phyloP scores from a whole-genome alignment of 2,113 vertebrate genomes.

The Stomatorhinus ivindoensis region DNA sequence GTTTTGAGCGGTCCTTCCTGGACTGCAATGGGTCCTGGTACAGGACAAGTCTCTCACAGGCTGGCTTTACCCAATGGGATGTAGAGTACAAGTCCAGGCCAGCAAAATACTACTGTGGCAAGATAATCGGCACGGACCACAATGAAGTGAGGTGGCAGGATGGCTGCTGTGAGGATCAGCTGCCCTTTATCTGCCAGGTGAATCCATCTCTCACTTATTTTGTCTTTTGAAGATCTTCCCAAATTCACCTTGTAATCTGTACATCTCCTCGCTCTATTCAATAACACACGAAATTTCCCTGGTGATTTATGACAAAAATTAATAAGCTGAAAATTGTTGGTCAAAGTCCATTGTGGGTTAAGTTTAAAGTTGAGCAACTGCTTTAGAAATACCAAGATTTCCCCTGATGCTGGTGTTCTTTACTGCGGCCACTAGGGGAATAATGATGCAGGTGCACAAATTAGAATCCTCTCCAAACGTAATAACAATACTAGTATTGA shows the following conservation, averaged over 20 bases:
- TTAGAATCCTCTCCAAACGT: background rate
- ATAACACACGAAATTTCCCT: background rate
- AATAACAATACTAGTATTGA: background rate
- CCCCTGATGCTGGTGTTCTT: background rate
- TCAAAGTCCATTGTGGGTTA: background rate
- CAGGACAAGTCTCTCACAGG: background rate
- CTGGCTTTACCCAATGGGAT: background rate
- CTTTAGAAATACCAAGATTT: background rate
- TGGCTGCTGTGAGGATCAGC: background rate
- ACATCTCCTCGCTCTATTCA: background rate
- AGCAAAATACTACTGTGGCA: conserved; percentile 7
- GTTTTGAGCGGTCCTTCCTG: background rate
- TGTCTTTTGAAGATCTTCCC: background rate
- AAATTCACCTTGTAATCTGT: background rate
- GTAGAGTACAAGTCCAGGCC: background rate
- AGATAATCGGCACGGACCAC: background rate
- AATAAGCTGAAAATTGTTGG: background rate
- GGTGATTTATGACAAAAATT: background rate
- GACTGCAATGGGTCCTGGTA: background rate
- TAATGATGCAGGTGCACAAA: background rate
- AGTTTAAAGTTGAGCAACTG: background rate
- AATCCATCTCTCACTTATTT: background rate
- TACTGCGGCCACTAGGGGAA: background rate
- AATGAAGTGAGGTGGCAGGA: background rate
- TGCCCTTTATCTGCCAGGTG: conserved; percentile 14